phyloP scores from a whole-genome alignment of 2,113 vertebrate species.

The Gopherus flavomarginatus region DNA sequence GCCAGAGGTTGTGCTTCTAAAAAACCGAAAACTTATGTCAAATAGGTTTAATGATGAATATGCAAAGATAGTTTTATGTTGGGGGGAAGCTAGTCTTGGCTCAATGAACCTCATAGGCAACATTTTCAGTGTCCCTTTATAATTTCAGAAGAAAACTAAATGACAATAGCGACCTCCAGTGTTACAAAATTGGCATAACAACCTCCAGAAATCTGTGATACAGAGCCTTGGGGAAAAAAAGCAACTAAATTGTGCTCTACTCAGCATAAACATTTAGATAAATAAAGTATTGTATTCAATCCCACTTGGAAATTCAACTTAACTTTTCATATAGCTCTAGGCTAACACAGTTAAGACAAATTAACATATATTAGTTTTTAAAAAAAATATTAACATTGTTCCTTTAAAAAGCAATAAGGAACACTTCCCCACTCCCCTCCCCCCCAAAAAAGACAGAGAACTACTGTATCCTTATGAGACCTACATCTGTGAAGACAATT shows the following conservation, averaged over 20 bases:
- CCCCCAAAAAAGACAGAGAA: constrained; percentile 35
- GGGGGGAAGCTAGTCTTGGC: neutral
- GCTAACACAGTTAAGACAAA: neutral
- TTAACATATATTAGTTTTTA: neutral
- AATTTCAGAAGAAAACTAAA: neutral
- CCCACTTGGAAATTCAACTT: neutral
- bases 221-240: neutral
- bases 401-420: neutral
- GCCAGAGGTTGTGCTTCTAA: neutral
- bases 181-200: neutral
- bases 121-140: neutral
- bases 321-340: neutral
- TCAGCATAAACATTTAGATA: neutral
- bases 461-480: constrained; percentile 59
- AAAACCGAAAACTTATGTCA: fast-evolving
- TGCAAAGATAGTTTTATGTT: fast-evolving
- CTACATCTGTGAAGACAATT: constrained; percentile 71
- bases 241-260: neutral
- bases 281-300: neutral
- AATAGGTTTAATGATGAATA: neutral
- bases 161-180: constrained; percentile 51
- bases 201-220: neutral
- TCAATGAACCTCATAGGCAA: neutral
- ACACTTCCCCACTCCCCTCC: neutral
- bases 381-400: constrained; percentile 14